Conservation (phyloP, 2,888 invertebrate species). For the Agapostemon virescens region DNA sequence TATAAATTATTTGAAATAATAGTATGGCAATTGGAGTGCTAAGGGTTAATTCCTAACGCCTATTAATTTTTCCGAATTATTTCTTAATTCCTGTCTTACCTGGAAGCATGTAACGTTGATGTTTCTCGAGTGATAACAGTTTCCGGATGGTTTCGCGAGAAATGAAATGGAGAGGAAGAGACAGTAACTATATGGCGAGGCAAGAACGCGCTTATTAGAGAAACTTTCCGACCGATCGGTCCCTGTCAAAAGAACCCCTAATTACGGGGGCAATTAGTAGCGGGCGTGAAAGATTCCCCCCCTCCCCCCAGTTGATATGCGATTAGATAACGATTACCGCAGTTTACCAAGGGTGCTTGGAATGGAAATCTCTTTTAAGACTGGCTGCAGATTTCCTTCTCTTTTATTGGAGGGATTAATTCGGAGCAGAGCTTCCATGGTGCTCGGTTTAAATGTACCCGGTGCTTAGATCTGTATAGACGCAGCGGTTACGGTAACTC, state of each 20-base stretch:
- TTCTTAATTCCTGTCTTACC: no score
- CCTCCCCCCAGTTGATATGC: conserved; percentile 35
- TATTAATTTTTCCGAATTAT: no score
- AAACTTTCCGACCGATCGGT: conserved; percentile 59
- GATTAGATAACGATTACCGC: conserved; percentile 62
- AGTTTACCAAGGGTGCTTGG: conserved; percentile 53
- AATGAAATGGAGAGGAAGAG: not conserved
- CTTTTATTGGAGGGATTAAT: conserved; percentile 30
- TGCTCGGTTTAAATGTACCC: not conserved
- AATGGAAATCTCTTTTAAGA: conserved; percentile 61
- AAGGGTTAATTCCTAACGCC: no score
- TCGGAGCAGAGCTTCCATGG: conserved; percentile 9
- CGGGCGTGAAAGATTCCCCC: conserved; percentile 43
- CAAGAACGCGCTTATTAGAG: conserved; percentile 52
- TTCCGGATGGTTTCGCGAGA: not conserved
- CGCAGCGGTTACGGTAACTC: not conserved
- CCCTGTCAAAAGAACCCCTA: conserved; percentile 60
- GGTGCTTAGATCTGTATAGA: not conserved
- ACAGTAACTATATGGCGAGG: not conserved
- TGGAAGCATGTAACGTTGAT: no score
- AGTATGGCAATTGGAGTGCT: no score
- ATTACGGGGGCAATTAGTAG: conserved; percentile 64
- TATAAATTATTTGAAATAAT: no score
- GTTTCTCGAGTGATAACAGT: not conserved
- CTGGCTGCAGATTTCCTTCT: conserved; percentile 13